Conservation (phyloP, 2,888 invertebrate genomes). For the Geotrupes spiniger region DNA sequence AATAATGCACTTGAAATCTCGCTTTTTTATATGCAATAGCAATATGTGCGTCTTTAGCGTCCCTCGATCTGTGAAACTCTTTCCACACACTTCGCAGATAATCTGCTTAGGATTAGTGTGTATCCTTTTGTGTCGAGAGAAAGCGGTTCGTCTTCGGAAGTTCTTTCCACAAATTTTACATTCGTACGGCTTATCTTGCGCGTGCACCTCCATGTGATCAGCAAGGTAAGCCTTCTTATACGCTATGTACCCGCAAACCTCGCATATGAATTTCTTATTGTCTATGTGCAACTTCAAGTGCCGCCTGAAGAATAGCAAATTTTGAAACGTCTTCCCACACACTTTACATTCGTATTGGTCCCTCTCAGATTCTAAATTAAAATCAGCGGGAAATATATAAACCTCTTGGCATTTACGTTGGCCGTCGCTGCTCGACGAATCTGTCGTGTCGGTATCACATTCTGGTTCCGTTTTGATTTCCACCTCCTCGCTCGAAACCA, state of each 20-base stretch:
- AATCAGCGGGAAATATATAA: constrained; percentile 7
- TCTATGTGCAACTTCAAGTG: constrained; percentile 20
- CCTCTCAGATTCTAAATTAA: background rate
- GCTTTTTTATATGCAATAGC: constrained; percentile 33
- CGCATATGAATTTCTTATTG: constrained; percentile 27
- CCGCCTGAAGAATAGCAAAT: constrained; percentile 5
- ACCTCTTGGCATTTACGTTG: constrained; percentile 14
- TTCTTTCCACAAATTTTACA: constrained; percentile 37
- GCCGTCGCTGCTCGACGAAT: no score
- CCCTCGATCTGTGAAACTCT: constrained; percentile 35
- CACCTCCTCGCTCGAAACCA: no score
- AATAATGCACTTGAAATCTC: constrained; percentile 35
- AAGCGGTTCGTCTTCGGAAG: constrained; percentile 35
- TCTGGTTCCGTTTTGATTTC: no score
- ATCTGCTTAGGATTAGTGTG: constrained; percentile 36
- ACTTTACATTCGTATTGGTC: constrained; percentile 17
- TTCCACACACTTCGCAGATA: constrained; percentile 37
- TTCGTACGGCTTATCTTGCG: constrained; percentile 29
- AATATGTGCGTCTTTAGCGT: constrained; percentile 37
- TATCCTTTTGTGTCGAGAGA: constrained; percentile 34
- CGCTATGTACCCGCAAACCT: constrained; percentile 26
- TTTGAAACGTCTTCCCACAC: constrained; percentile 20
- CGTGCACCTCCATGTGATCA: constrained; percentile 32
- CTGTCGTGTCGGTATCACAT: no score
- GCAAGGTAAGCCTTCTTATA: constrained; percentile 26